Evolutionary conservation across 1,140 invertebrate genomes (phyloP), one percentile per base, ranked within the genome.

Genomic region (Hydropsyche tenuis): DNA sequence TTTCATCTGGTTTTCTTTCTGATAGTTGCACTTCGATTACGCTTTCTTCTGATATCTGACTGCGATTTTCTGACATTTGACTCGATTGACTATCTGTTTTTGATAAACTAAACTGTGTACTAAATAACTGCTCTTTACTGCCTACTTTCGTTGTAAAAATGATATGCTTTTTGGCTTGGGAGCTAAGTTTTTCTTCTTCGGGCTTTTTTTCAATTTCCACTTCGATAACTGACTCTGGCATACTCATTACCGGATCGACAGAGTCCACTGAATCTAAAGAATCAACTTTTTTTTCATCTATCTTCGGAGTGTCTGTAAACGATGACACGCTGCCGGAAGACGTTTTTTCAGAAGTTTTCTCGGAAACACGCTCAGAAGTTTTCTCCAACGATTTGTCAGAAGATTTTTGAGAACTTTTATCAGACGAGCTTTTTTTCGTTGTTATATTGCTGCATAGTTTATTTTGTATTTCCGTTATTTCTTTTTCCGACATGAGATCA

Each of bases 71-170:
- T 7, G 83, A 85, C 46, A 85, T 78, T 79, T 85, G 83, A 70
- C 83, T 85, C 22, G 81, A 85, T 53, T 83, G 81, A 72, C 83
- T 85, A 66, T 85, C 83, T 1, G 83, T 85, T 77, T 85, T 85
- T 1, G 83, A 84, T 74, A 85, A 81, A 74, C 83, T 84, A 60
- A 85, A 83, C 76, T 84, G 83, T 2, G 80, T 82, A 68, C 81
- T 80, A 76, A 85, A 85, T 9, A 85, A 70, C 79, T 84, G 83
- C 72, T 85, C 83, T 76, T 85, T 82, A 62, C 83, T 84, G 1
- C 83, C 83, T 7, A 85, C 66, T 5, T 82, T 82, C 3, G 83
- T 85, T 70, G 82, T 81, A 62, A 85, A 85, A 60, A 84, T 79
- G 56, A 85, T 72, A 43, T 82, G 80, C 2, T 82, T 76, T 20